Evolutionary conservation across 1,140 invertebrate genomes (phyloP).

Genomic region (Maconellicoccus hirsutus): DNA sequence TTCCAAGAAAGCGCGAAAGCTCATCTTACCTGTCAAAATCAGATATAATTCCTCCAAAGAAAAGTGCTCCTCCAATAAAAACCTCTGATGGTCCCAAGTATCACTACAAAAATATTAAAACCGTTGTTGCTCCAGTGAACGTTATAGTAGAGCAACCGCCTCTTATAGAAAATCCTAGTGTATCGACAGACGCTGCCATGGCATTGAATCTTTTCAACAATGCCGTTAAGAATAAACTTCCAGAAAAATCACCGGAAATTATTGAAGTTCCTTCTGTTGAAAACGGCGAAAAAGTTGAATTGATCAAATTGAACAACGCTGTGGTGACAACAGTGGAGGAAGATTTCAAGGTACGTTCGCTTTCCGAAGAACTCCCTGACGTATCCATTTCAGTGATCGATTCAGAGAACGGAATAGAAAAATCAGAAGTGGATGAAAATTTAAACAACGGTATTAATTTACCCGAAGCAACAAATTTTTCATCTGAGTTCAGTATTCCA

Average conservation of each 20-base stretch:
- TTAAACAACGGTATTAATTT: not conserved
- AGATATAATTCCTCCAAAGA: not conserved
- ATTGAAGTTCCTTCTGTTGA: constrained; percentile 1
- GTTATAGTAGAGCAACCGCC: not conserved
- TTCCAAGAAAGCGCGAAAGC: not conserved
- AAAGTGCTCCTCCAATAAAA: not conserved
- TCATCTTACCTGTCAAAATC: not conserved
- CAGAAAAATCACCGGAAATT: not conserved
- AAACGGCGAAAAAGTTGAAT: constrained; percentile 12
- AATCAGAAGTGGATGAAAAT: not conserved
- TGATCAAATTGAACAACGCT: constrained; percentile 1
- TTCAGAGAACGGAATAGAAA: not conserved
- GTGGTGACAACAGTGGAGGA: not conserved
- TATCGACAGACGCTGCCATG: not conserved
- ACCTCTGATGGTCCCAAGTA: not conserved
- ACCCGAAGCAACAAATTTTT: not conserved
- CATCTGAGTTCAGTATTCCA: not conserved
- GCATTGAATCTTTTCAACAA: not conserved
- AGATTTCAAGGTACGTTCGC: not conserved
- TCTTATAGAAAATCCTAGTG: not conserved
- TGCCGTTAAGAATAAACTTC: not conserved
- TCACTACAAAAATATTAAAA: not conserved
- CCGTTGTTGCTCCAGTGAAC: not conserved
- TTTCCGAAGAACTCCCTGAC: not conserved
- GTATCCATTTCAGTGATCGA: not conserved